A percentile compares a stretch with the other conserved stretches of the same genome.
Conservation (phyloP, 1,140 invertebrate genomes). For the Drosophila melanica region DNA sequence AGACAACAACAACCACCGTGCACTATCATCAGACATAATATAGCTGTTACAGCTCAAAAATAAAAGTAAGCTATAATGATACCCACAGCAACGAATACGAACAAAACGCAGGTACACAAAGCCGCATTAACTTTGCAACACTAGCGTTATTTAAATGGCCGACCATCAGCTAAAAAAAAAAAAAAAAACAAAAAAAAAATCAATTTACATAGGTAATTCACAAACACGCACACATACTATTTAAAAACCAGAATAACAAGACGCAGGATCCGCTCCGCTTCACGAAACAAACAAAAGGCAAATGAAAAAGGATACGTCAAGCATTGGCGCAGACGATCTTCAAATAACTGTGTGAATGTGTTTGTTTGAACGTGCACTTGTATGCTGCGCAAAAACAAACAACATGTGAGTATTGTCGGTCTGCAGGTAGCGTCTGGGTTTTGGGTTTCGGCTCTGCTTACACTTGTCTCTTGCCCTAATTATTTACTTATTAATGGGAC, state of each 20-base stretch:
- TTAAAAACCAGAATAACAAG: slow-evolving; percentile 20
- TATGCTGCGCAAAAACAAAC: not conserved
- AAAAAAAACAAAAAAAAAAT: not conserved
- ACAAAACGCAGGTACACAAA: slow-evolving; percentile 28
- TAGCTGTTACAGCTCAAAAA: slow-evolving; percentile 25
- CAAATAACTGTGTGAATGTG: not conserved
- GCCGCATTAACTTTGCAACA: slow-evolving; percentile 20
- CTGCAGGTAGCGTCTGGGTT: slow-evolving; percentile 7
- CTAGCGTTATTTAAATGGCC: slow-evolving; percentile 27
- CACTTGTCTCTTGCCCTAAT: slow-evolving; percentile 19
- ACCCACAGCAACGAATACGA: slow-evolving; percentile 14
- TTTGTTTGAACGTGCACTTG: slow-evolving; percentile 4
- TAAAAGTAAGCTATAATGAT: slow-evolving; percentile 24
- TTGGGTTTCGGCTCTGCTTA: not conserved
- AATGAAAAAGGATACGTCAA: slow-evolving; percentile 31
- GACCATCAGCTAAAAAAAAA: slow-evolving; percentile 18
- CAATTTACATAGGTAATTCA: not conserved
- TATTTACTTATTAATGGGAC: not conserved
- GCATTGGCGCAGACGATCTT: slow-evolving; percentile 18
- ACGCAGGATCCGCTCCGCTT: not conserved
- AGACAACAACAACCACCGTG: slow-evolving; percentile 6
- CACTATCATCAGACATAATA: slow-evolving; percentile 19
- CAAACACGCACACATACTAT: not conserved
- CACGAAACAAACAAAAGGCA: slow-evolving; percentile 12
- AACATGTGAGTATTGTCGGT: slow-evolving; percentile 8